Conservation (phyloP, 2,113 vertebrate genomes). For the Syrrhaptes paradoxus region DNA sequence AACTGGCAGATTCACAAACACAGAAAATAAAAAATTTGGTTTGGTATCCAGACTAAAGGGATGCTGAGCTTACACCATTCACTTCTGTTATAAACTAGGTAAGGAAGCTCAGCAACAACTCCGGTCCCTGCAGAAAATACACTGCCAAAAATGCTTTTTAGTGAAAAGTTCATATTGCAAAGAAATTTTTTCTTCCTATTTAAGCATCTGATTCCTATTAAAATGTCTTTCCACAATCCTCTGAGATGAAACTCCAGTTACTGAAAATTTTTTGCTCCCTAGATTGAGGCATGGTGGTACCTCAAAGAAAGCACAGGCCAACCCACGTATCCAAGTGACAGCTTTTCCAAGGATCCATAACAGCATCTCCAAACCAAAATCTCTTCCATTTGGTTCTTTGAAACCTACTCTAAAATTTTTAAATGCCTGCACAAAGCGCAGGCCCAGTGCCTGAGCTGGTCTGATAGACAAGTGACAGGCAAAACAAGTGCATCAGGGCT, state of each 20-base stretch:
- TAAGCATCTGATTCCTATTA: neutral
- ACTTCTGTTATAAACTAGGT: neutral
- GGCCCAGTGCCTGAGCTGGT: neutral
- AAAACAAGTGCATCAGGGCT: fast-evolving
- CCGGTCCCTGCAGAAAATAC: neutral
- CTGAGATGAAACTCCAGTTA: neutral
- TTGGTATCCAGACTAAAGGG: neutral
- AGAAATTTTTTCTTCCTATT: neutral
- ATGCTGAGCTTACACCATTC: neutral
- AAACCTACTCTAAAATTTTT: neutral
- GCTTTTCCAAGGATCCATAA: neutral
- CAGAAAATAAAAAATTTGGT: neutral
- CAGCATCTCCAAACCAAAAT: neutral
- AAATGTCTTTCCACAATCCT: neutral
- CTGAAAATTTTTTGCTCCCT: neutral
- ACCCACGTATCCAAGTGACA: neutral
- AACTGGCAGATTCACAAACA: neutral
- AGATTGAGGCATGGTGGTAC: neutral
- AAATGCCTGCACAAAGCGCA: neutral
- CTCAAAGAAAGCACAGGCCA: neutral
- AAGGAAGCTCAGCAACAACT: neutral
- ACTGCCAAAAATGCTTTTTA: neutral
- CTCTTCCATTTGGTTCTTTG: neutral
- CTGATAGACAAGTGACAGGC: too few relatives aligned
- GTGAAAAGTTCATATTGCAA: neutral